Conservation (phyloP, 2,888 invertebrate species). For the Serrognathus titanus region DNA sequence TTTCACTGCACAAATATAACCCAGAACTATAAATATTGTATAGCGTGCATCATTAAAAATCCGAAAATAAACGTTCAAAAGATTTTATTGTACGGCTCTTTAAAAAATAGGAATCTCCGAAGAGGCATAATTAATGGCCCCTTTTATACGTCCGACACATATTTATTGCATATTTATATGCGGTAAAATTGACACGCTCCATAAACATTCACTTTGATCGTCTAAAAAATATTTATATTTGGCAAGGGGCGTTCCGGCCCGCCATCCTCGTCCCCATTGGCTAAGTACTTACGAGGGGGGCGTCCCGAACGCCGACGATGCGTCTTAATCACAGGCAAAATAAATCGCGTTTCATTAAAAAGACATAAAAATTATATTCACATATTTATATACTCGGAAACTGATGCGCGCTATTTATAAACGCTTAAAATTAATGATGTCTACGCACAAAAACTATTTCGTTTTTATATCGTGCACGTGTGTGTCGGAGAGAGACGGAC, state of each 20-base stretch:
- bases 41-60: no score
- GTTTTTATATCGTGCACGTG: constrained; percentile 10
- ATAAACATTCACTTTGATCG: constrained; percentile 14
- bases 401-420: no score
- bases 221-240: constrained; percentile 19
- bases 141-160: constrained; percentile 22
- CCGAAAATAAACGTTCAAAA: no score
- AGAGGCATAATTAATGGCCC: constrained; percentile 18
- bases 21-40: no score
- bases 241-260: constrained; percentile 15
- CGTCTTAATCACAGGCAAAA: background rate
- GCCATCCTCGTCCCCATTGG: constrained; percentile 14
- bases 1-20: no score
- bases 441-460: no score
- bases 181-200: constrained; percentile 15
- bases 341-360: no score
- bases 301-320: constrained; percentile 15
- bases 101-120: no score
- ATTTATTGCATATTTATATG: constrained; percentile 26
- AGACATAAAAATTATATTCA: no score
- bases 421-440: no score
- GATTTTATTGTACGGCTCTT: no score
- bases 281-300: constrained; percentile 8
- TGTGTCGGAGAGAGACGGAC: constrained; percentile 14
- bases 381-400: no score